Conservation (phyloP, 2,113 vertebrate genomes). For the Mesembrinibis cayennensis region DNA sequence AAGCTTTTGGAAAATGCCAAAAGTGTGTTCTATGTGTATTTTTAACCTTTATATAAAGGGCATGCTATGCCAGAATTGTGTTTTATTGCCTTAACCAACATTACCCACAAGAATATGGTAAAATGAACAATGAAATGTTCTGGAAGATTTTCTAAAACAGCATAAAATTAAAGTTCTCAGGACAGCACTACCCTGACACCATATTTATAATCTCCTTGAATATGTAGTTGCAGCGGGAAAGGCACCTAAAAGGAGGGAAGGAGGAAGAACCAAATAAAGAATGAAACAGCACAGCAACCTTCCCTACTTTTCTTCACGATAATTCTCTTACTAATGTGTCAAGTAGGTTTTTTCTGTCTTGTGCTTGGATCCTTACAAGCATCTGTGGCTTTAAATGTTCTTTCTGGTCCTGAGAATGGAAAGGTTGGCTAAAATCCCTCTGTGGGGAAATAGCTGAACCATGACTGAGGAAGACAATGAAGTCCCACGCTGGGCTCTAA, state of each 20-base stretch:
- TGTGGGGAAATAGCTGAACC: conserved; percentile 5
- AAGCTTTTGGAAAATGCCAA: conserved; percentile 7
- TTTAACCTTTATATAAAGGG: conserved; percentile 27
- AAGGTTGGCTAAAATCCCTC: conserved; percentile 16
- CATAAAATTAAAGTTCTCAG: not conserved
- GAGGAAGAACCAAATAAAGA: not conserved
- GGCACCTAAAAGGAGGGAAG: not conserved
- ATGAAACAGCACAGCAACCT: not conserved
- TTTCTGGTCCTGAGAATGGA: conserved; percentile 3
- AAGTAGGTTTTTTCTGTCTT: not conserved
- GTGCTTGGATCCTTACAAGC: not conserved
- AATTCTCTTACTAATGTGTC: not conserved
- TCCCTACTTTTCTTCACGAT: not conserved
- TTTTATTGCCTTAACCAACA: conserved; percentile 41
- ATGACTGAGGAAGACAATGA: conserved; percentile 47
- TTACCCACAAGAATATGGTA: conserved; percentile 24
- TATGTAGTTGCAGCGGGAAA: not conserved
- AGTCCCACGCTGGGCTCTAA: not conserved
- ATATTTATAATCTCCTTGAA: not conserved
- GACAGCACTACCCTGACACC: not conserved
- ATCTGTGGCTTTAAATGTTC: not conserved
- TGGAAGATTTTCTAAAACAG: conserved; percentile 18
- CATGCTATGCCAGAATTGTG: not conserved
- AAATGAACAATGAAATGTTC: conserved; percentile 31
- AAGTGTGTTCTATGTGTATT: not conserved